Percentiles rank a stretch among this genome's conserved stretches.
Evolutionary conservation across 2,797 vertebrate species (phyloP).

Genomic region (Platalea minor): DNA sequence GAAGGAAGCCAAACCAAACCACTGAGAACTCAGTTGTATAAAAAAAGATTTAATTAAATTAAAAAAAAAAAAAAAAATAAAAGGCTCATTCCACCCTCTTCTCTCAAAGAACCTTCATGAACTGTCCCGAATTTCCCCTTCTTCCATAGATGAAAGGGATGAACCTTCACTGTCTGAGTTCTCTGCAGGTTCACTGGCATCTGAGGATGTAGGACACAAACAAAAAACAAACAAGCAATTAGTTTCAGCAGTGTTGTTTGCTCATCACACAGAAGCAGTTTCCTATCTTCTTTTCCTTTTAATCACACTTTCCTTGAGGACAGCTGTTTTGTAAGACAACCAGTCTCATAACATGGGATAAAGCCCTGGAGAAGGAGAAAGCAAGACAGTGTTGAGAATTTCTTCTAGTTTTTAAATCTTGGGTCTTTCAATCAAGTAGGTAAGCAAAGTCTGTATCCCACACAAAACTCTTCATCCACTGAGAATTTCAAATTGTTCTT

Average conservation of each 20-base stretch:
- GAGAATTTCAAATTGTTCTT: background rate
- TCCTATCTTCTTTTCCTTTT: background rate
- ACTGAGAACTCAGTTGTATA: background rate
- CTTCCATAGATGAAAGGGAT: constrained; percentile 66
- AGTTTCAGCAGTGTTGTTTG: constrained; percentile 40
- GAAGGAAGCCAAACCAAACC: background rate
- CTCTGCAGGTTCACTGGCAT: constrained; percentile 63
- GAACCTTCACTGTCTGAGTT: constrained; percentile 52
- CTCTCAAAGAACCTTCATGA: constrained; percentile 21
- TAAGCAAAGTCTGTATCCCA: background rate
- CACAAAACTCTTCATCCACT: background rate
- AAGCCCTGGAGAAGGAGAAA: background rate
- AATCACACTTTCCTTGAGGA: background rate
- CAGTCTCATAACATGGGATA: background rate
- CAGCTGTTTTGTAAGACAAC: background rate
- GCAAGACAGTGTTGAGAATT: background rate
- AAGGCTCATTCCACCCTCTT: background rate
- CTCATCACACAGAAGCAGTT: background rate
- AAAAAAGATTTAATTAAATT: background rate
- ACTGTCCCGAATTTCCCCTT: constrained; percentile 62
- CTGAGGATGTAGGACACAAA: constrained; percentile 52
- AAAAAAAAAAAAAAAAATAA: background rate
- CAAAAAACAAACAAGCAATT: constrained; percentile 47
- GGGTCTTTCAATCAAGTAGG: background rate
- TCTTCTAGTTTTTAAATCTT: background rate